Base-by-base conservation (phyloP, 2,888 invertebrate species). In the Phalangium opilio region DNA sequence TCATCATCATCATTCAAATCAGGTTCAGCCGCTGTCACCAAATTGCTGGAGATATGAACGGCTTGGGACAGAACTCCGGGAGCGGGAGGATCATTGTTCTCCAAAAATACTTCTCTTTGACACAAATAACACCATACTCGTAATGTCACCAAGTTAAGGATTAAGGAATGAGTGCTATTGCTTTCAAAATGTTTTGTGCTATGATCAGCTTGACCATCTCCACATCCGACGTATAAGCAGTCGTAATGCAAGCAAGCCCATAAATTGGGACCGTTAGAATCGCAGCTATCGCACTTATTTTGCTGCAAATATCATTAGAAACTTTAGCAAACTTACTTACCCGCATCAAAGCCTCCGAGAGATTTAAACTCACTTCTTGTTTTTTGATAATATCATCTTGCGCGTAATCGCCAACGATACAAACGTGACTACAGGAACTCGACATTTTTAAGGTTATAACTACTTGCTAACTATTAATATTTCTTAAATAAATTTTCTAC, bases 71-170 rank as follows among this genome's bases (percentile, higher is more conserved):
- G 42, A 41, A 50, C 44, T 42, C 52, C 43, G 14, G 48, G 48
- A 63, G 63, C 45, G 17, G 63, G 60, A 50, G 73, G 68, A 41
- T 56, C 60, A 54, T 68, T 70, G 53, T 60, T 62, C 40, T 69
- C 69, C 53, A 71, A 68, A 61, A 78, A 78, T 1, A 90, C 83
- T 67, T 91, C 90, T 45, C 71, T 73, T 60, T 86, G 79, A 70
- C 90, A 91, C 51, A 75, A 65, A 62, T 85, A 85, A 67, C 90
- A 91, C 87, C 90, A 90, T 60, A 89, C 76, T 55, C 87, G 71
- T 61, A 80, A 75, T 1, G 83, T 85, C 1, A 81, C 78, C 48
- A 89, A 67, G 65, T 90, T 89, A 75, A 90, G 78, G 65, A 87
- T 80, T 58, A 84, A 74, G 59, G 79, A 79, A 66, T 87, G 86